phyloP scores from a whole-genome alignment of 2,888 invertebrate genomes.

The Pyrrhosoma nymphula region DNA sequence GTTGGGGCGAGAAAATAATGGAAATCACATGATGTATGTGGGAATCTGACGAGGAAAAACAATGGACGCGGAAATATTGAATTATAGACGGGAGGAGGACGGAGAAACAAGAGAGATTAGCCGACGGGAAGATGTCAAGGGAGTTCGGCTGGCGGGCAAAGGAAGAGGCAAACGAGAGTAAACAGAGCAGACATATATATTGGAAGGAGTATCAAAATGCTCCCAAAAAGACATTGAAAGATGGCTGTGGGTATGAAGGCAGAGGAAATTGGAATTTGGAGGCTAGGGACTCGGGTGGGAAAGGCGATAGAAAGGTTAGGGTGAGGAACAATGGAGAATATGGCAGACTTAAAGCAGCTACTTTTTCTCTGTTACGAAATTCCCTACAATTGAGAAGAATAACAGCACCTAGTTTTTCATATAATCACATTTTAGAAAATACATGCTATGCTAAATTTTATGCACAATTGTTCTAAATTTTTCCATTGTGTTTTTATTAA shows the following conservation, averaged over 20 bases:
- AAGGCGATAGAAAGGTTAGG: background rate
- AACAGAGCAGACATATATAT: background rate
- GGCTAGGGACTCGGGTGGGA: background rate
- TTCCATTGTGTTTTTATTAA: too few relatives aligned
- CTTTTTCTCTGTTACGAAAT: too few relatives aligned
- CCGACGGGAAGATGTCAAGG: background rate
- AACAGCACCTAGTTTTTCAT: too few relatives aligned
- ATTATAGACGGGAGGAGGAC: background rate
- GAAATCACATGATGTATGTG: background rate
- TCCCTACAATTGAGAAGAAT: too few relatives aligned
- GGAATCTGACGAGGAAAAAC: background rate
- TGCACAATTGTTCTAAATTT: too few relatives aligned
- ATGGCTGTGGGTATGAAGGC: background rate
- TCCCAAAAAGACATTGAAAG: background rate
- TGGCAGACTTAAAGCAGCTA: too few relatives aligned
- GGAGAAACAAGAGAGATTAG: background rate
- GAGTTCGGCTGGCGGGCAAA: background rate
- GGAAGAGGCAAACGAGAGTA: background rate
- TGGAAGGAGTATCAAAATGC: background rate
- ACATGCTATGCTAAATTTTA: too few relatives aligned
- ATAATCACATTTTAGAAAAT: too few relatives aligned
- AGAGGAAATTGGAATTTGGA: background rate
- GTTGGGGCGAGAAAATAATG: background rate
- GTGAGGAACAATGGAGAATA: background rate
- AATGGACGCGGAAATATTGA: background rate